Conservation (phyloP, 2,888 invertebrate species). For the Cepaea hortensis region DNA sequence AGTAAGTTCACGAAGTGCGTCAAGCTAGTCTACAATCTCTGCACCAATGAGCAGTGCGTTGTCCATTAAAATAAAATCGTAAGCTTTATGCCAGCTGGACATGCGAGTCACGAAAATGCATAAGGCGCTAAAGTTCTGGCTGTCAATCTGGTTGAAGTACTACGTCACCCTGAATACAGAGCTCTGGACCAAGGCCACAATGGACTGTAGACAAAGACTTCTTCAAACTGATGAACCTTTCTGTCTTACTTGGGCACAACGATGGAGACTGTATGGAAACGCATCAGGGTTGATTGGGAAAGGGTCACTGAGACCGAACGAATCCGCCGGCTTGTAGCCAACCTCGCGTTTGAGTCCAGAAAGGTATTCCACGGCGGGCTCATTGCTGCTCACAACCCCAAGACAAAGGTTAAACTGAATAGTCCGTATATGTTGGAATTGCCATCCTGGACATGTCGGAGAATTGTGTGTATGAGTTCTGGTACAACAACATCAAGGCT, state of each 20-base stretch:
- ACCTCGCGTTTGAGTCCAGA: neutral
- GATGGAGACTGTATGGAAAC: slow-evolving; percentile 49
- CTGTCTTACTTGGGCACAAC: too few relatives aligned
- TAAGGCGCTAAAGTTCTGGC: slow-evolving; percentile 66
- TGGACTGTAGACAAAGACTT: slow-evolving; percentile 66
- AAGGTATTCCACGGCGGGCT: neutral
- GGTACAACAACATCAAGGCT: neutral
- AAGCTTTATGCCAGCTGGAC: slow-evolving; percentile 62
- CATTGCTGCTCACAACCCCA: neutral
- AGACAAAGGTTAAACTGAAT: neutral
- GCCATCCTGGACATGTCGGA: neutral
- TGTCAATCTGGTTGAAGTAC: slow-evolving; percentile 64
- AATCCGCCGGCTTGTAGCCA: neutral
- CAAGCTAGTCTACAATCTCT: neutral
- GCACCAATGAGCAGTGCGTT: slow-evolving; percentile 37
- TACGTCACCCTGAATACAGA: slow-evolving; percentile 68
- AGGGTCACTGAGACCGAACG: neutral
- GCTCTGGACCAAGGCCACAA: slow-evolving; percentile 60
- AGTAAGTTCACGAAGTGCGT: neutral
- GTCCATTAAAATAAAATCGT: slow-evolving; percentile 68
- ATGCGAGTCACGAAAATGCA: slow-evolving; percentile 60
- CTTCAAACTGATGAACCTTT: too few relatives aligned
- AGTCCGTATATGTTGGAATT: neutral
- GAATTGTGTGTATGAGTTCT: neutral
- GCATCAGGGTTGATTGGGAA: neutral